Evolutionary conservation across 2,113 vertebrate genomes (phyloP).

Genomic region (Dasyurus viverrinus): DNA sequence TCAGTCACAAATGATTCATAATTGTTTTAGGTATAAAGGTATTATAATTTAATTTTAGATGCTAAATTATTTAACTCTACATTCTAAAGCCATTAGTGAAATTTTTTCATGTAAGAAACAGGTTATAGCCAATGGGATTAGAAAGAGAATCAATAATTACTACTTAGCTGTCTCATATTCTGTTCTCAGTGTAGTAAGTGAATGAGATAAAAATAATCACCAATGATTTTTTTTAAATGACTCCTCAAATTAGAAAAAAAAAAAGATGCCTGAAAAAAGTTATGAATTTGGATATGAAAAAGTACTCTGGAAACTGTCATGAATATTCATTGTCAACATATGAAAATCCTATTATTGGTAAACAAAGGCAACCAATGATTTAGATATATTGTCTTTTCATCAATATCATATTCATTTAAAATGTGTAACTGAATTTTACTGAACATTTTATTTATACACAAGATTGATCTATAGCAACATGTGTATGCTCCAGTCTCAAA

Average conservation of each 20-base stretch:
- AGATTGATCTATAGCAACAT: background rate
- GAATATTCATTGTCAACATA: background rate
- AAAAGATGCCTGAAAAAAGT: background rate
- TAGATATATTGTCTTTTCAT: background rate
- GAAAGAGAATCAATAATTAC: background rate
- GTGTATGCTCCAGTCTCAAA: background rate
- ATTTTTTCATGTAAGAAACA: conserved; percentile 18
- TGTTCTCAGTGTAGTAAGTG: background rate
- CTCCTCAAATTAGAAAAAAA: background rate
- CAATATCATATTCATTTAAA: background rate
- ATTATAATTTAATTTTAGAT: conserved; percentile 37
- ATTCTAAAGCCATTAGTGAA: conserved; percentile 36
- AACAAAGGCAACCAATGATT: background rate
- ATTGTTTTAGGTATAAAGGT: background rate
- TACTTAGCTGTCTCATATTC: background rate
- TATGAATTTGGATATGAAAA: background rate
- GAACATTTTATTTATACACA: background rate
- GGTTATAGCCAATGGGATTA: background rate
- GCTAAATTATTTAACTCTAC: conserved; percentile 21
- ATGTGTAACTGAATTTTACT: background rate
- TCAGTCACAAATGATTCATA: conserved; percentile 23
- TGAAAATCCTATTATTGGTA: background rate
- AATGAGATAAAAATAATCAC: background rate
- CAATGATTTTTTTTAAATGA: background rate
- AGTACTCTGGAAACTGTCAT: background rate